Percentiles rank a stretch among this genome's conserved stretches.
These are phyloP conservation scores for Willisornis vidua DNA, from an alignment of 2,113 vertebrate species.

Conservation along the genomic window DNA sequence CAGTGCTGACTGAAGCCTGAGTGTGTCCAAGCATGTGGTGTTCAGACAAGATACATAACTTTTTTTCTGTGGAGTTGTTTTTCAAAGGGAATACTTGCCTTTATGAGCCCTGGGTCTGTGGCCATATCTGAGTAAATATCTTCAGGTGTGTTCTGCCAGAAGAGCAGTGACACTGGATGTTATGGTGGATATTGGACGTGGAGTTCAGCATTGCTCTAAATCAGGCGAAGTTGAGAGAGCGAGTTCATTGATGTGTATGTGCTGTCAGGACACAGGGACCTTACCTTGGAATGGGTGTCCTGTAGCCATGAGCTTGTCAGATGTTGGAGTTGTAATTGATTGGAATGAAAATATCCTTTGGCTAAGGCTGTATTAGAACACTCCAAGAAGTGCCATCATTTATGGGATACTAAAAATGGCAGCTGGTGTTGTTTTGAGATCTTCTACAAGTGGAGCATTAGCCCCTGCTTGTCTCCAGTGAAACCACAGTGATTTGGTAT, in stretches of 20 bases:
- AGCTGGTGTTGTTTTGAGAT: not conserved
- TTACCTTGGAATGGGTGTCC: not conserved
- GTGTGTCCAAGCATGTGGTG: not conserved
- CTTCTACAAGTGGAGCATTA: not conserved
- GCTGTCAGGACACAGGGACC: not conserved
- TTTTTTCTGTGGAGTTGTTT: not conserved
- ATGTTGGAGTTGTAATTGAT: not conserved
- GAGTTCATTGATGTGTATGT: fast-evolving
- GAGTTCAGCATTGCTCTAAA: fast-evolving
- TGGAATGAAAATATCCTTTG: not conserved
- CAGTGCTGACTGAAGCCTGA: not conserved
- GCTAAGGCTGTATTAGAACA: not conserved
- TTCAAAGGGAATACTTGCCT: not conserved
- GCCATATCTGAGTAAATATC: fast-evolving
- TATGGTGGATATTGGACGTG: fast-evolving
- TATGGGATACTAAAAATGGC: not conserved
- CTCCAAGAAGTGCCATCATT: fast-evolving
- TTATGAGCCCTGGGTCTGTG: not conserved
- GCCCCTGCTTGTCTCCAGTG: not conserved
- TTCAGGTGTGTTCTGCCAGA: not conserved
- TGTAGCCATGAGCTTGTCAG: not conserved
- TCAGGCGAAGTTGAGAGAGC: not conserved
- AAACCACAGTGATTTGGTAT: not conserved
- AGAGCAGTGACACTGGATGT: fast-evolving
- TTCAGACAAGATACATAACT: not conserved